Evolutionary conservation across 2,113 vertebrate genomes (phyloP).

Genomic region (Apodemus sylvaticus): DNA sequence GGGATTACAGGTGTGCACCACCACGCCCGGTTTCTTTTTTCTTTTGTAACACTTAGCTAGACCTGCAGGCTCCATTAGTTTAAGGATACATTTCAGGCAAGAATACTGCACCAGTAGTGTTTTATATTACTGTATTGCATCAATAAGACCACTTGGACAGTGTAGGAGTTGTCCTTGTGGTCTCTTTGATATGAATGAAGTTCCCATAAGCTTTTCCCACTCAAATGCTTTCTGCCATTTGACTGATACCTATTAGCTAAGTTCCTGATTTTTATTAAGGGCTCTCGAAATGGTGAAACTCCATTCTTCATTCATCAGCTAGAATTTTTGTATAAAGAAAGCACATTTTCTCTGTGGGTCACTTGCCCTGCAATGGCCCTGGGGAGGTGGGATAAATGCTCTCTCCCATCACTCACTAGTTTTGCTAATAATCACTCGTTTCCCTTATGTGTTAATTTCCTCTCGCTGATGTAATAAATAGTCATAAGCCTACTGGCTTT

Average conservation of each 20-base stretch:
- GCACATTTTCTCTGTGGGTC: not conserved
- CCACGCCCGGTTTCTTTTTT: too few species aligned
- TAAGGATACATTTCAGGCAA: not conserved
- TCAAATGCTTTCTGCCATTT: not conserved
- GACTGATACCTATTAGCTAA: not conserved
- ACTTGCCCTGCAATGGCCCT: not conserved
- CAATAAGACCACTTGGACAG: not conserved
- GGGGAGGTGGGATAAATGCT: not conserved
- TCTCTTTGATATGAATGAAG: not conserved
- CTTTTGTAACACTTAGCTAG: not conserved
- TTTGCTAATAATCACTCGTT: not conserved
- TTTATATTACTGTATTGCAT: not conserved
- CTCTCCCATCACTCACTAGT: not conserved
- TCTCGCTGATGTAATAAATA: not conserved
- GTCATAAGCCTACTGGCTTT: not conserved
- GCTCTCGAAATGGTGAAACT: not conserved
- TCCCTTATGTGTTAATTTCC: not conserved
- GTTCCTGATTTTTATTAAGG: not conserved
- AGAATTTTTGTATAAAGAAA: slow-evolving; percentile 39
- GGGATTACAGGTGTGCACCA: too few species aligned
- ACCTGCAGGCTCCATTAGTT: not conserved
- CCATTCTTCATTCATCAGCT: not conserved
- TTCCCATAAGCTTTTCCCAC: not conserved
- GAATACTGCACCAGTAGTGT: not conserved
- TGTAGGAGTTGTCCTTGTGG: not conserved